Percentiles rank a stretch among this genome's conserved stretches.
Conservation (phyloP, 2,888 invertebrate genomes). For the Ennomos erosarius region DNA sequence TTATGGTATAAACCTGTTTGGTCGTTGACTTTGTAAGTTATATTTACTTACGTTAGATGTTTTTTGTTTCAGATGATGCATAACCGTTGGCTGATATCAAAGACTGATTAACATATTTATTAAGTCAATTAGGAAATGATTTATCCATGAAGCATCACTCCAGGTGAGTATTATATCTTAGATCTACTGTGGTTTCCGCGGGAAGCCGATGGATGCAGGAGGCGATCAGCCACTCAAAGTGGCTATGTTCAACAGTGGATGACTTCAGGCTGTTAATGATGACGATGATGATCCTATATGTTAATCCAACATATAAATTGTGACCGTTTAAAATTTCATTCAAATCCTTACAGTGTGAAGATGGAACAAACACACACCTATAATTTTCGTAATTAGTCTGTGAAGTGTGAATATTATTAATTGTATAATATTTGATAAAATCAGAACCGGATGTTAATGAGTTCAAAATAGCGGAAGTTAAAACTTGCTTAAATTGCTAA, state of each 20-base stretch:
- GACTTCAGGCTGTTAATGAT: too few species aligned
- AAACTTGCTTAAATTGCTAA: constrained; percentile 13
- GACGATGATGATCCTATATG: too few species aligned
- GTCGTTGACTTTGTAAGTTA: constrained; percentile 42
- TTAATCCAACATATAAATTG: too few species aligned
- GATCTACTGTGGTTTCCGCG: too few species aligned
- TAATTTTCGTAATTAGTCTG: not conserved
- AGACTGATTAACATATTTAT: constrained; percentile 77
- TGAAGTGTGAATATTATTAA: not conserved
- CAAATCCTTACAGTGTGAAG: too few species aligned
- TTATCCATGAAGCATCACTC: constrained; percentile 65
- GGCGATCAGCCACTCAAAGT: too few species aligned
- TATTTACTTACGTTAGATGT: constrained; percentile 45
- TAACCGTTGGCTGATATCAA: constrained; percentile 66
- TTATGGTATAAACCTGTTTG: constrained; percentile 52
- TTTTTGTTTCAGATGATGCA: constrained; percentile 75
- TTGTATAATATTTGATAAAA: too few species aligned
- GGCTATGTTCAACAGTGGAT: too few species aligned
- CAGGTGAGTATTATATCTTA: constrained; percentile 55
- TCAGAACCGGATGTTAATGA: not conserved
- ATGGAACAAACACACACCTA: too few species aligned
- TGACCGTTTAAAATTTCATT: too few species aligned
- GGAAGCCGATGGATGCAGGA: too few species aligned
- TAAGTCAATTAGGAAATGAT: constrained; percentile 71
- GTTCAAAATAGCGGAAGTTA: constrained; percentile 20